Conservation (phyloP, 2,888 invertebrate species). For the Frankliniella fusca region DNA sequence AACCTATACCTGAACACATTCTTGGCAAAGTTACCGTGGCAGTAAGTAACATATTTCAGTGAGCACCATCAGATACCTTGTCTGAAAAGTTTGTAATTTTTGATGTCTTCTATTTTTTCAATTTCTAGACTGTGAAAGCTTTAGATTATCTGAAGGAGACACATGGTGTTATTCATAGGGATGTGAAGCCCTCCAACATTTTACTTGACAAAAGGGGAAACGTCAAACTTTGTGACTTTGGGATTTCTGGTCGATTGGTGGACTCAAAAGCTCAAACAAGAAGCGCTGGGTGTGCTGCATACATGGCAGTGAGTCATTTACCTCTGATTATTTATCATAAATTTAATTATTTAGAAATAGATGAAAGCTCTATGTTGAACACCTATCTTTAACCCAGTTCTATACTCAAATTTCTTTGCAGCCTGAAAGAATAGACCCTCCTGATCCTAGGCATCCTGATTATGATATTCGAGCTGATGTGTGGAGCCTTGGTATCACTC, state of each 20-base stretch:
- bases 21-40: conserved; percentile 96
- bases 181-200: conserved; percentile 98
- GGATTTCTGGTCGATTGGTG: conserved; percentile 95
- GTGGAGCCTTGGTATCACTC: conserved; percentile 95
- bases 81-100: conserved; percentile 20
- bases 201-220: conserved; percentile 90
- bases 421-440: conserved; percentile 96
- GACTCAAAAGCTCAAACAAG: conserved; percentile 97
- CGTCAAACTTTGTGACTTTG: conserved; percentile 98
- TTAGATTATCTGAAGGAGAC: conserved; percentile 94
- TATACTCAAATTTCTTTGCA: conserved; percentile 45
- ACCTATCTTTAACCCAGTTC: not conserved
- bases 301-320: conserved; percentile 84
- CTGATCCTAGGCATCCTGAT: conserved; percentile 86
- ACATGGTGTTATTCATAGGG: conserved; percentile 95
- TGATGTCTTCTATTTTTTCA: conserved; percentile 36
- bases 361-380: not conserved
- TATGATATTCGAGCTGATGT: conserved; percentile 99
- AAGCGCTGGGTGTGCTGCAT: conserved; percentile 97
- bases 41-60: conserved; percentile 55
- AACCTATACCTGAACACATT: conserved; percentile 92
- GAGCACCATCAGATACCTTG: conserved; percentile 12
- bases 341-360: not conserved
- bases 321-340: not conserved
- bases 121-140: conserved; percentile 82